These are phyloP conservation scores for Eurystomus glaucurus DNA, from an alignment of 2,797 vertebrate species.

Conservation along the genomic window DNA sequence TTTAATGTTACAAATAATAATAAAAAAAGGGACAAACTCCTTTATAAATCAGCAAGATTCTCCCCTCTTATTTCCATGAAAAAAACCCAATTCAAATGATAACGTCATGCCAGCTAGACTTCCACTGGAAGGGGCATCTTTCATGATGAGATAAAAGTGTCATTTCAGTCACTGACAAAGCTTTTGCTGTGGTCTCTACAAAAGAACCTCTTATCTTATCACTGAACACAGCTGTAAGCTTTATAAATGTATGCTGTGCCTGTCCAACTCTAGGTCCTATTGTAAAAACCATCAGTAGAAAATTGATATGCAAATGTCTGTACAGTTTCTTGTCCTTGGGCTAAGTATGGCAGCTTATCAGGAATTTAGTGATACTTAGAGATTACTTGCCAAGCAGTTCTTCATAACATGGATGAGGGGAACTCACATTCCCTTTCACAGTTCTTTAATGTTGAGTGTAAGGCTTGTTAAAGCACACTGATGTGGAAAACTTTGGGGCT, in stretches of 20 bases:
- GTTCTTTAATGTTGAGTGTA: background rate
- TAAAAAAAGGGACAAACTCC: background rate
- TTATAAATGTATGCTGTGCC: background rate
- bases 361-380: slow-evolving; percentile 31
- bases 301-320: slow-evolving; percentile 52
- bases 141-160: slow-evolving; percentile 40
- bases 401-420: background rate
- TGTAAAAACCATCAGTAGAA: background rate
- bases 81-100: background rate
- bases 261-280: background rate
- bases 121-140: background rate
- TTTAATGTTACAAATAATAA: slow-evolving; percentile 39
- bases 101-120: background rate
- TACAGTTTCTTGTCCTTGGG: slow-evolving; percentile 28
- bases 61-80: background rate
- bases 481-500: background rate
- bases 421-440: background rate
- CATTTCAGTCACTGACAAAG: slow-evolving; percentile 39
- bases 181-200: slow-evolving; percentile 23
- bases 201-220: slow-evolving; percentile 63
- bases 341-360: slow-evolving; percentile 21
- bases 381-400: background rate
- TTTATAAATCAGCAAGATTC: slow-evolving; percentile 24
- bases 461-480: background rate
- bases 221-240: slow-evolving; percentile 48